These are phyloP conservation scores for Leontopithecus rosalia DNA, from an alignment of 2,797 vertebrate species.

Conservation along the genomic window DNA sequence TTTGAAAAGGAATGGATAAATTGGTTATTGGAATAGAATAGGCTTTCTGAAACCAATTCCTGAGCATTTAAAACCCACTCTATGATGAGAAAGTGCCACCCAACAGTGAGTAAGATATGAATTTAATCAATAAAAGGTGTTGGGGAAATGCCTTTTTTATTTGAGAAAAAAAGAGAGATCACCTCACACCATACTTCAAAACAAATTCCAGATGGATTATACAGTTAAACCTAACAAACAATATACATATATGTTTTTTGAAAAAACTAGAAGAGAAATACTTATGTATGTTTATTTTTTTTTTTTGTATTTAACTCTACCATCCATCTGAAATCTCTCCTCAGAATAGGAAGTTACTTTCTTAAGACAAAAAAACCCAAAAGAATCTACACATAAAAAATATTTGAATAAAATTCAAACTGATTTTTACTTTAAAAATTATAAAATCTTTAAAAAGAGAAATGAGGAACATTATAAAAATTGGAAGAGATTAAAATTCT, in stretches of 20 bases:
- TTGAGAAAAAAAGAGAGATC: neutral
- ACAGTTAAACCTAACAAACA: neutral
- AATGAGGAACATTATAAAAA: neutral
- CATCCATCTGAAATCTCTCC: neutral
- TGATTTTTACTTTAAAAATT: neutral
- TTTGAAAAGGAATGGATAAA: neutral
- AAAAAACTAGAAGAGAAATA: neutral
- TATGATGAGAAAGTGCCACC: neutral
- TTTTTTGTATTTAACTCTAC: neutral
- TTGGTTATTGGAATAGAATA: neutral
- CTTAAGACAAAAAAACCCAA: neutral
- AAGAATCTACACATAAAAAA: neutral
- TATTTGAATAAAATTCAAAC: neutral
- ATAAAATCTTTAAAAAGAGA: neutral
- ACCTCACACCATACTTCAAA: neutral
- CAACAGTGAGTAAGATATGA: fast-evolving
- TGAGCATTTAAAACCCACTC: neutral
- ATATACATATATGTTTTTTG: neutral
- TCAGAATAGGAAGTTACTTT: neutral
- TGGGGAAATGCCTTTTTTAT: neutral
- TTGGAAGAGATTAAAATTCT: neutral
- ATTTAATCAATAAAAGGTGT: neutral
- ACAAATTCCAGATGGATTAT: conserved; percentile 11
- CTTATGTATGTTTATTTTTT: neutral
- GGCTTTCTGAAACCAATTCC: neutral